Conservation (phyloP, 2,113 vertebrate genomes). For the Phalacrocorax pelagicus region DNA sequence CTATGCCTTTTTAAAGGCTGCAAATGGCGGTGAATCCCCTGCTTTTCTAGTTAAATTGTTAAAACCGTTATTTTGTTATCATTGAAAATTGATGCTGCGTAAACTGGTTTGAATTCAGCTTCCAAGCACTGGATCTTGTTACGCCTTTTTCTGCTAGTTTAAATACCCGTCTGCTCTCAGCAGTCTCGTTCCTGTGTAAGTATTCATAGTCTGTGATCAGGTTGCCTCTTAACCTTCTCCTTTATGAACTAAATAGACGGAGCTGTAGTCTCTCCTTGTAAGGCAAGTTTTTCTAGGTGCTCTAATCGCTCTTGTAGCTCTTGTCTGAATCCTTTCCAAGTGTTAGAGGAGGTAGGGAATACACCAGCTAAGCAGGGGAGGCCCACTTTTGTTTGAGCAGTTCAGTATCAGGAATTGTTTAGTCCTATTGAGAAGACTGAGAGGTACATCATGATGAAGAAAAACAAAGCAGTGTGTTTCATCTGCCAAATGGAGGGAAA, state of each 20-base stretch:
- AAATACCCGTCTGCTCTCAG: constrained; percentile 54
- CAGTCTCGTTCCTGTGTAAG: background rate
- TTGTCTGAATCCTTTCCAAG: constrained; percentile 44
- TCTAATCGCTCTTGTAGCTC: constrained; percentile 21
- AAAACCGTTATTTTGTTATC: background rate
- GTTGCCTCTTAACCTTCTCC: constrained; percentile 57
- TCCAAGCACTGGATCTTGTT: constrained; percentile 25
- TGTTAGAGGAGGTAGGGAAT: background rate
- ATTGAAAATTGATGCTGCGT: background rate
- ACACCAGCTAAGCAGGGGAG: constrained; percentile 7
- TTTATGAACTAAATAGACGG: constrained; percentile 29
- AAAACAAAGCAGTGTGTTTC: background rate
- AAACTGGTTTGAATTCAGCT: constrained; percentile 35
- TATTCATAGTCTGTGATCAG: constrained; percentile 27
- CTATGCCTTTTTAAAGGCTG: background rate
- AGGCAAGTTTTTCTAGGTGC: constrained; percentile 24
- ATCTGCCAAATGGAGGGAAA: background rate
- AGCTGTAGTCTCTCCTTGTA: constrained; percentile 27
- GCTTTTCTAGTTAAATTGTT: constrained; percentile 18
- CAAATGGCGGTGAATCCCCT: background rate
- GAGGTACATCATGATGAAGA: background rate
- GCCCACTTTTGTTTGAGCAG: background rate
- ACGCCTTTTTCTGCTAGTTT: constrained; percentile 43
- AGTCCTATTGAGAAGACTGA: background rate
- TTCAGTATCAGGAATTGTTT: background rate